These are phyloP conservation scores for Seira musarum DNA, from an alignment of 2,888 invertebrate species.

Conservation along the genomic window DNA sequence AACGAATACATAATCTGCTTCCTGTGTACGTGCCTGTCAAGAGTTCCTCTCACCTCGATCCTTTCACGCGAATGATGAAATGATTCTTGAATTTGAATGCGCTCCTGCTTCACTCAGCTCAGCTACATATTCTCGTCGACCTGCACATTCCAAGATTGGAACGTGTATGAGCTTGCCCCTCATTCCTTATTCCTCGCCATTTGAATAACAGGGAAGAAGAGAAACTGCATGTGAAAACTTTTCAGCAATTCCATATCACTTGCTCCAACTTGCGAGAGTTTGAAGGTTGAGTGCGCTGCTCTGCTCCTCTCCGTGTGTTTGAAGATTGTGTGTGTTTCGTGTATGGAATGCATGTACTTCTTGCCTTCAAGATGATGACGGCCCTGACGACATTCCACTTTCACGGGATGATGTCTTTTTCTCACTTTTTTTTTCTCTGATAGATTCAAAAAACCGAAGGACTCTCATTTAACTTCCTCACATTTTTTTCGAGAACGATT, in stretches of 20 bases:
- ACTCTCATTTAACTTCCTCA: conserved; percentile 2
- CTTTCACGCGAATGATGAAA: conserved; percentile 13
- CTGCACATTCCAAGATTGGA: neutral
- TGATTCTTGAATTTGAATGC: conserved; percentile 14
- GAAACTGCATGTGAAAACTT: conserved; percentile 19
- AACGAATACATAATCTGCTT: conserved; percentile 15
- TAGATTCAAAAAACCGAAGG: neutral
- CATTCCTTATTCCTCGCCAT: conserved; percentile 42
- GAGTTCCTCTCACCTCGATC: conserved; percentile 17
- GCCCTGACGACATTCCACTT: conserved; percentile 39
- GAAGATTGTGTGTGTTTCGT: conserved; percentile 50
- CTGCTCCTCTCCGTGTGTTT: conserved; percentile 42
- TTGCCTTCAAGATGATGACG: conserved; percentile 3
- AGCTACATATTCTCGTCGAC: neutral
- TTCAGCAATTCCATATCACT: conserved; percentile 37
- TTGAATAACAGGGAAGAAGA: conserved; percentile 20
- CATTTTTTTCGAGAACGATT: neutral
- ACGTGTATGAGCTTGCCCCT: conserved; percentile 28
- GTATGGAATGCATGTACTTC: conserved; percentile 44
- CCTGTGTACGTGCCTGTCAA: conserved; percentile 19
- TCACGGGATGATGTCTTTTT: conserved; percentile 55
- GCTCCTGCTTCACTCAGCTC: neutral
- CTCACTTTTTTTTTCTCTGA: neutral
- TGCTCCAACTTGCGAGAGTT: conserved; percentile 27
- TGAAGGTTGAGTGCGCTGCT: conserved; percentile 56